A percentile compares a stretch with the other conserved stretches of the same genome.
Evolutionary conservation across 2,797 vertebrate genomes (phyloP).

Genomic region (Pangasius mekongensis): DNA sequence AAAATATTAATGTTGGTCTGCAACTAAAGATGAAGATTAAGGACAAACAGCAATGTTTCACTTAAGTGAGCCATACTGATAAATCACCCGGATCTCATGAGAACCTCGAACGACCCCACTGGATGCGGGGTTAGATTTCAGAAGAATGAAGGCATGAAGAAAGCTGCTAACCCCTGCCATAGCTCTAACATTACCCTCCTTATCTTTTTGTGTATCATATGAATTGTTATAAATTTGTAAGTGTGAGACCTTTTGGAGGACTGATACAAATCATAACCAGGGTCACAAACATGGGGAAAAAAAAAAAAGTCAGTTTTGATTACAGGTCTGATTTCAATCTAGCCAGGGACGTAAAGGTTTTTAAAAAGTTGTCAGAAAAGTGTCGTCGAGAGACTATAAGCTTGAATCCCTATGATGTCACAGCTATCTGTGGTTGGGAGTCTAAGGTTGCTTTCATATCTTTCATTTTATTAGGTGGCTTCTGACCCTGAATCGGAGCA

Average conservation of each 20-base stretch:
- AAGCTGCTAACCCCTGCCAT: background rate
- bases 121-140: background rate
- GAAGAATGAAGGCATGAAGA: background rate
- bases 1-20: background rate
- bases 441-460: background rate
- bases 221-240: background rate
- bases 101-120: too few species aligned
- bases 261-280: background rate
- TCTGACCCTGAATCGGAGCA: background rate
- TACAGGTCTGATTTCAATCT: background rate
- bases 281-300: background rate
- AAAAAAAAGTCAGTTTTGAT: background rate
- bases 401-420: background rate
- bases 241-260: background rate
- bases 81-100: background rate
- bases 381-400: background rate
- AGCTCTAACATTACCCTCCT: background rate
- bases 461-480: background rate
- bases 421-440: background rate
- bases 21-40: background rate
- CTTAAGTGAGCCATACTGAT: background rate
- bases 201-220: background rate
- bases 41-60: background rate
- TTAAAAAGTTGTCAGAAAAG: background rate
- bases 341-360: background rate